Percentiles rank a stretch among this genome's conserved stretches.
Conservation (phyloP, 2,888 invertebrate species). For the Smittia aterrima region DNA sequence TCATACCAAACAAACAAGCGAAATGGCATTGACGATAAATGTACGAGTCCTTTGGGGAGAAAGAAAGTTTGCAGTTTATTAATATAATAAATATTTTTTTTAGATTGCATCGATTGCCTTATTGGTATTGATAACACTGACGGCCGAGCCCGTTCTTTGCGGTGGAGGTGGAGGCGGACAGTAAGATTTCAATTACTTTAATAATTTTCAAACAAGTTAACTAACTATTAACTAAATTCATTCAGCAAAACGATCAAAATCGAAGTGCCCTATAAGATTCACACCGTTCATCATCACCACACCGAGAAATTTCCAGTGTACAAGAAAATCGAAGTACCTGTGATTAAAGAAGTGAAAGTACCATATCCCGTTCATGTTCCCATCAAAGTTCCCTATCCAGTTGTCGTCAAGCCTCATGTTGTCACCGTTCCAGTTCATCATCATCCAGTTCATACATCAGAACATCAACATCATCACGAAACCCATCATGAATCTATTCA, state of each 20-base stretch:
- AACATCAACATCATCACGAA: constrained; percentile 31
- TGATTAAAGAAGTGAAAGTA: constrained; percentile 32
- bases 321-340: constrained; percentile 35
- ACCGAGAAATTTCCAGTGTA: constrained; percentile 24
- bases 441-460: constrained; percentile 26
- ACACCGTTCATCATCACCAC: constrained; percentile 38
- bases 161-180: constrained; percentile 32
- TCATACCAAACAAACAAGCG: constrained; percentile 23
- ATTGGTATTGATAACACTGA: constrained; percentile 6
- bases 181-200: not conserved
- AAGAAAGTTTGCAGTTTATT: not conserved
- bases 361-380: constrained; percentile 32
- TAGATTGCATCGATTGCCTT: constrained; percentile 15
- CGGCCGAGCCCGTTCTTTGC: not conserved
- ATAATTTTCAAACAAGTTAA: not conserved
- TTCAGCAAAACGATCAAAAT: constrained; percentile 32
- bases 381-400: constrained; percentile 28
- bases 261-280: constrained; percentile 36
- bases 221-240: not conserved
- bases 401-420: constrained; percentile 34
- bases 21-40: constrained; percentile 37
- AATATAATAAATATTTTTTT: not conserved
- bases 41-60: not conserved
- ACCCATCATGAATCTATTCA: not conserved
- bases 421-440: constrained; percentile 38